phyloP scores from a whole-genome alignment of 2,797 vertebrate species.

The Parauchenoglanis ngamensis region DNA sequence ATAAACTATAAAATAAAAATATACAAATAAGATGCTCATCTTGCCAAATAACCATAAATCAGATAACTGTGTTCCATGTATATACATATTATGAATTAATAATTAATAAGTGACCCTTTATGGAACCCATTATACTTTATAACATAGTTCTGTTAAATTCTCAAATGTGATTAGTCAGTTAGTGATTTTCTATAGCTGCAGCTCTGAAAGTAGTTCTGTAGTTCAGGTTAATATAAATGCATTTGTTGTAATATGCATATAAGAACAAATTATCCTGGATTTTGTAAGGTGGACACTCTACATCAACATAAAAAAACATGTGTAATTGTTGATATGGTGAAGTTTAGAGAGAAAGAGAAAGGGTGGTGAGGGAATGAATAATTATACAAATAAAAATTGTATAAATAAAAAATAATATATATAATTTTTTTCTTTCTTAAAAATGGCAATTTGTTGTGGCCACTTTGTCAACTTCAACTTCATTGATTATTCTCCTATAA shows the following conservation, averaged over 20 bases:
- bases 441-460: neutral
- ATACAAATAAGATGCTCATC: neutral
- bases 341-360: neutral
- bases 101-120: neutral
- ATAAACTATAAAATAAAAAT: too few relatives aligned
- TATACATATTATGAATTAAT: neutral
- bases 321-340: neutral
- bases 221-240: neutral
- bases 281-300: neutral
- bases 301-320: neutral
- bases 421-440: too few relatives aligned
- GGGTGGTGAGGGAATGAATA: neutral
- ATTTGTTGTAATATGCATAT: neutral
- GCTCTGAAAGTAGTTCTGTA: neutral
- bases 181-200: neutral
- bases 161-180: neutral
- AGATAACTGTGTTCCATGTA: neutral
- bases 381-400: too few relatives aligned
- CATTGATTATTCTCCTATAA: neutral
- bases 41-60: neutral
- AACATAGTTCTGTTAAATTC: neutral
- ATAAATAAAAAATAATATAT: too few relatives aligned
- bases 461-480: neutral
- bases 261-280: neutral
- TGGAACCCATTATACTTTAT: neutral